These are phyloP conservation scores for Sebastes diploproa DNA, from an alignment of 2,797 vertebrate genomes.

Conservation along the genomic window DNA sequence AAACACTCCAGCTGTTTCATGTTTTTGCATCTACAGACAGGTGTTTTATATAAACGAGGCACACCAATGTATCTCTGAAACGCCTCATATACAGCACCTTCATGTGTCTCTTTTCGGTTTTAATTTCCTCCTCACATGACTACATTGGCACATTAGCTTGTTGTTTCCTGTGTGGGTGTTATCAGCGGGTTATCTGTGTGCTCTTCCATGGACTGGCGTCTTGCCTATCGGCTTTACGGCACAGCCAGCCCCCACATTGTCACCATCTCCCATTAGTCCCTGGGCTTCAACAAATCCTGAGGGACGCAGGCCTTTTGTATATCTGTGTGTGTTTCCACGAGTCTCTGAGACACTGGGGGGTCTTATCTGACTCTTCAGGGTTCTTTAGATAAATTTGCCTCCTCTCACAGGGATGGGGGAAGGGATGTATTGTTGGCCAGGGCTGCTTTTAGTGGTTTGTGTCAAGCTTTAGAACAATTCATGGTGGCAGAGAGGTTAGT, in stretches of 20 bases:
- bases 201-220: conserved; percentile 49
- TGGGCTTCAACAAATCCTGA: conserved; percentile 40
- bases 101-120: conserved; percentile 14
- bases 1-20: conserved; percentile 23
- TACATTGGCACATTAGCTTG: conserved; percentile 22
- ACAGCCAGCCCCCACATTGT: conserved; percentile 47
- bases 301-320: conserved; percentile 26
- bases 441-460: conserved; percentile 35
- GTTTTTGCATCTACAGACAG: conserved; percentile 13
- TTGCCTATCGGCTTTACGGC: conserved; percentile 63
- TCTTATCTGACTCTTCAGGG: conserved; percentile 69
- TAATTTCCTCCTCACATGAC: conserved; percentile 44
- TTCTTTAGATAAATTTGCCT: conserved; percentile 57
- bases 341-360: conserved; percentile 20
- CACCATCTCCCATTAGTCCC: conserved; percentile 38
- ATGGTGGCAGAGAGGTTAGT: conserved; percentile 27
- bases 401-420: conserved; percentile 12
- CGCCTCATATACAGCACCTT: not conserved
- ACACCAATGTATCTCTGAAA: not conserved
- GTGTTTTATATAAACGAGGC: not conserved
- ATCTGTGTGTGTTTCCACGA: conserved; percentile 17
- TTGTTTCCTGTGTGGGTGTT: conserved; percentile 44
- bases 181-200: conserved; percentile 61
- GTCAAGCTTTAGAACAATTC: conserved; percentile 19
- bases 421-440: not conserved